Conservation (phyloP, 2,888 invertebrate species). For the Stegophylla sp. region DNA sequence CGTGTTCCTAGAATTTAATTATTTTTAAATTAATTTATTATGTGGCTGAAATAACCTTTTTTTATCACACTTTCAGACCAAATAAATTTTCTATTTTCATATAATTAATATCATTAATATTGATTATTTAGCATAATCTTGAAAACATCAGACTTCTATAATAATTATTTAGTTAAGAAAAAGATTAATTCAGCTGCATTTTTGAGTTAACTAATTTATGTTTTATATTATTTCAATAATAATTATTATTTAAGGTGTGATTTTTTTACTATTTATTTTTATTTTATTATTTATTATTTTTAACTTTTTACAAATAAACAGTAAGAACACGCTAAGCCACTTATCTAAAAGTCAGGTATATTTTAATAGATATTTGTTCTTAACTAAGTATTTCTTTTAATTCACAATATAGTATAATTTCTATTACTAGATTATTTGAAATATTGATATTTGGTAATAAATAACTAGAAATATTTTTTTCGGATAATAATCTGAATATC, state of each 20-base stretch:
- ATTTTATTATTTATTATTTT: conserved; percentile 33
- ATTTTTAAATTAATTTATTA: conserved; percentile 29
- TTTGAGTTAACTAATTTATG: conserved; percentile 28
- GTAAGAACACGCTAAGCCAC: background rate
- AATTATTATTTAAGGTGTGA: conserved; percentile 26
- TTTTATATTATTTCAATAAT: conserved; percentile 40
- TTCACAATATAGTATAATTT: conserved; percentile 1
- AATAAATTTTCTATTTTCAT: conserved; percentile 18
- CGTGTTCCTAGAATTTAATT: conserved; percentile 53
- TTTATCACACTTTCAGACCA: background rate
- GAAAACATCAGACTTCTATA: background rate
- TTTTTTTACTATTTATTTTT: conserved; percentile 50
- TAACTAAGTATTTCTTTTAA: background rate
- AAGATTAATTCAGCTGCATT: conserved; percentile 36
- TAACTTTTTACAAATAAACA: conserved; percentile 1
- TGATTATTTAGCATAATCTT: background rate
- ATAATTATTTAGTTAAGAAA: background rate
- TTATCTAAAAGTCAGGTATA: background rate
- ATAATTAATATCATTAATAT: background rate
- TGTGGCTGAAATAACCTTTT: conserved; percentile 25
- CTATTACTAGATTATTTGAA: background rate
- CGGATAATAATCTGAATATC: background rate
- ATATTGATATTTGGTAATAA: background rate
- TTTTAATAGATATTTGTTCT: background rate
- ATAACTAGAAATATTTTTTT: too few relatives aligned